Evolutionary conservation across 2,888 invertebrate genomes (phyloP), one percentile per base, ranked within the genome.

Genomic region (Hirtodrosophila trivittata): DNA sequence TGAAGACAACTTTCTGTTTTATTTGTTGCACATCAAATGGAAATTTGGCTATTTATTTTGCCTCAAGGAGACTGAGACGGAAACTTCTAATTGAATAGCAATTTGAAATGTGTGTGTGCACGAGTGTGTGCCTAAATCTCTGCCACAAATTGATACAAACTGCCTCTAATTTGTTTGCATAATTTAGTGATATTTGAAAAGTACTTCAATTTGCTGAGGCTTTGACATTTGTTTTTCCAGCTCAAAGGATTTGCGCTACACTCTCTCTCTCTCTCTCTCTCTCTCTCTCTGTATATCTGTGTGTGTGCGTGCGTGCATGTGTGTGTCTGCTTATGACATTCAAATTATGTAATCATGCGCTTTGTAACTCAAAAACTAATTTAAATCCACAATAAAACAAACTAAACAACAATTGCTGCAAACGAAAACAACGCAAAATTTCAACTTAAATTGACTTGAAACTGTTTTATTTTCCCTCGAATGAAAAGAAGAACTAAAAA

Each of bases 21-120:
- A 62, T 73, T 70, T 64, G 49, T 30, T 63, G 30, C 49, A 50
- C 51, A 58, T 75, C 49, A 59, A 75, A 71, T 75, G 54, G 62
- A 65, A 75, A 65, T 65, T 78, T 66, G 65, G 60, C 69, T 73
- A 77, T 77, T 77, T 77, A 76, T 66, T 74, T 74, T 65, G 54
- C 46, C 50, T 62, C 47, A 38, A 35, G 37, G 18, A 35, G 37
- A 42, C 39, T 14, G 14, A n/a, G 32, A 37, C 38, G n/a, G 14
- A 71, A 77, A 78, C 78, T 82, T 70, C 49, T 82, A 78, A 80
- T 76, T 80, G 80, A 76, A 78, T 78, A 64, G 64, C 74, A 43
- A 63, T 75, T 72, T 35, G 26, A 32, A 54, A 51, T 55, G 51
- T 13, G 16, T 14, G 28, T 51, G 30, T 45, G n/a, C n/a, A n/a